A percentile compares a stretch with the other conserved stretches of the same genome.
Conservation (phyloP, 2,113 vertebrate genomes). For the Menura novaehollandiae region DNA sequence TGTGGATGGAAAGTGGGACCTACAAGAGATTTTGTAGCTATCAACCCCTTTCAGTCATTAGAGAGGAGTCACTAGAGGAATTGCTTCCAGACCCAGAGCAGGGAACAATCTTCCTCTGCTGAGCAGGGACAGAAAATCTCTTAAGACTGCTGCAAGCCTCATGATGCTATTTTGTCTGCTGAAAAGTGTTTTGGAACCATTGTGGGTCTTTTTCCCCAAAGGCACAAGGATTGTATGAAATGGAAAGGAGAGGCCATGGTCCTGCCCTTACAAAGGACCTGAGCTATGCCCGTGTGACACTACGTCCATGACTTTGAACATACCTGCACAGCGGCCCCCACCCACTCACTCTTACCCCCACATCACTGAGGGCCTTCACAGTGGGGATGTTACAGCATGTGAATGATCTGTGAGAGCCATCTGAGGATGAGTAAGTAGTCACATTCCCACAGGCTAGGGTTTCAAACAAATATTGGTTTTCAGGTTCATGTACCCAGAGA, state of each 20-base stretch:
- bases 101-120: not conserved
- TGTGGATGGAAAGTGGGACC: not conserved
- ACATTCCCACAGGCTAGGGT: not conserved
- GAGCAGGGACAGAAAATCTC: not conserved
- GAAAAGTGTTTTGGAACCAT: not conserved
- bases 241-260: not conserved
- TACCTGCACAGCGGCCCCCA: not conserved
- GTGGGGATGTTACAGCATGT: not conserved
- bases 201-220: fast-evolving
- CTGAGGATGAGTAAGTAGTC: not conserved
- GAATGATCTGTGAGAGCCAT: not conserved
- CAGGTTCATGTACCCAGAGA: not conserved
- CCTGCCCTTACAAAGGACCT: not conserved
- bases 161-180: not conserved
- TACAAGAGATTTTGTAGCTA: not conserved
- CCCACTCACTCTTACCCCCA: not conserved
- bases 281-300: not conserved
- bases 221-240: not conserved
- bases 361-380: not conserved
- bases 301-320: not conserved
- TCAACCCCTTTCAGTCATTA: not conserved
- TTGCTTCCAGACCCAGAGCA: not conserved
- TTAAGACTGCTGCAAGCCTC: not conserved
- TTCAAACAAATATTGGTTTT: not conserved
- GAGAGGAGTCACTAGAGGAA: not conserved